Evolutionary conservation across 2,888 invertebrate genomes (phyloP), one percentile per base, ranked within the genome.

Genomic region (Notocelia uddmanniana): DNA sequence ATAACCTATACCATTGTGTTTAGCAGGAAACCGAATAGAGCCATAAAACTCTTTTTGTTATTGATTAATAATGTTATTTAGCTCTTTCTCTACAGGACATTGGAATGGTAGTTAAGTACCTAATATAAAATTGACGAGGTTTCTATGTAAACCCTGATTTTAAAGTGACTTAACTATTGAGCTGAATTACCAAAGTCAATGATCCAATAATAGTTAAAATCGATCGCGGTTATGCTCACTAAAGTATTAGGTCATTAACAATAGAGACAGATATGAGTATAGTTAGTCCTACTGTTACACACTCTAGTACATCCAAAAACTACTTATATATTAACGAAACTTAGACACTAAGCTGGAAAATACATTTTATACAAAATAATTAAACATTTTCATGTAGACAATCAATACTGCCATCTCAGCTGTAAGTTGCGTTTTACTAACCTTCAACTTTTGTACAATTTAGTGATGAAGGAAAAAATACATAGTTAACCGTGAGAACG

Each of bases 401-500:
- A n/a, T n/a, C n/a, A n/a, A n/a, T n/a, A n/a, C n/a, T n/a, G n/a
- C n/a, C 5, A 26, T 26, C 26, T 26, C 26, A 5, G 26, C 26
- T 26, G 5, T 5, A 26, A 26, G 26, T 26, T 26, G 8, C 21
- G 21, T 6, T 9, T 57, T 34, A n/a, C n/a, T n/a, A 41, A n/a
- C 8, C n/a, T 50, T 2, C 9, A 19, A n/a, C 19, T 11, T n/a
- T 3, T 18, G 19, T 13, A 50, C 13, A 18, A 19, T 52, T 34
- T 19, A 13, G 13, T 13, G 34, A 52, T 9, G 34, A 15, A 19
- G 15, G 34, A 34, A 52, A 52, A 52, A 19, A 34, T 63, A 34
- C 37, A 58, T 55, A 31, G 45, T 55, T 63, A 63, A 21, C 55
- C 60, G 41, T 50, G 48, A 50, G 50, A 31, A 52, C 37, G 50